Evolutionary conservation across 2,113 vertebrate species (phyloP).

Genomic region (Dipodomys merriami): DNA sequence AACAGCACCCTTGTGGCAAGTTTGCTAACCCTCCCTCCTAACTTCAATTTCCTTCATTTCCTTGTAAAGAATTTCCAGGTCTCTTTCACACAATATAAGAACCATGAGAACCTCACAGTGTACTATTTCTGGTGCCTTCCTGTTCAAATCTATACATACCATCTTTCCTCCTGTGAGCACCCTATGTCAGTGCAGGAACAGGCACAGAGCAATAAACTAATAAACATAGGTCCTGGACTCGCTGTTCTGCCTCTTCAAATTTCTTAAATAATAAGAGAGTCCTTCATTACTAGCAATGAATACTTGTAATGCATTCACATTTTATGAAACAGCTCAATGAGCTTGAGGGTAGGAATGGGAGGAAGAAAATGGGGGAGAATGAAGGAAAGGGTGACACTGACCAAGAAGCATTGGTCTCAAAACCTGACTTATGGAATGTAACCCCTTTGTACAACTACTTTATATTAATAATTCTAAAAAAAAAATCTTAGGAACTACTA

Average conservation of each 20-base stretch:
- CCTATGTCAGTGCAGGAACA: not conserved
- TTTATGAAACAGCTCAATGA: not conserved
- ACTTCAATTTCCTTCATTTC: conserved; percentile 32
- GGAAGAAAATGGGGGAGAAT: too few species aligned
- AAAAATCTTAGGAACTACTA: not conserved
- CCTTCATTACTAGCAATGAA: conserved; percentile 2
- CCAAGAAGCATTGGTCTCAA: too few species aligned
- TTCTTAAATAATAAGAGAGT: conserved; percentile 51
- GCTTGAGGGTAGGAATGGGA: too few species aligned
- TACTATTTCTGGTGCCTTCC: not conserved
- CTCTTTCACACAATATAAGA: conserved; percentile 11
- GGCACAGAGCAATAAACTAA: not conserved
- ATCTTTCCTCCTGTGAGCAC: not conserved
- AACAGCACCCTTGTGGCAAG: not conserved
- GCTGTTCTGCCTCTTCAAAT: not conserved
- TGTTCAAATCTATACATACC: not conserved
- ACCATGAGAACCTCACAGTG: not conserved
- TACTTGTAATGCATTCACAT: not conserved
- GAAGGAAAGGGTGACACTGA: too few species aligned
- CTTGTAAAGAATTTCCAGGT: not conserved
- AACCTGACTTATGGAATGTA: too few species aligned
- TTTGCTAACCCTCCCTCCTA: not conserved
- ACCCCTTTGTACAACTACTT: too few species aligned
- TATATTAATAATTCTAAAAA: too few species aligned
- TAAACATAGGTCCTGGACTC: not conserved